Conservation (phyloP, 2,113 vertebrate species). For the Proteles cristata region DNA sequence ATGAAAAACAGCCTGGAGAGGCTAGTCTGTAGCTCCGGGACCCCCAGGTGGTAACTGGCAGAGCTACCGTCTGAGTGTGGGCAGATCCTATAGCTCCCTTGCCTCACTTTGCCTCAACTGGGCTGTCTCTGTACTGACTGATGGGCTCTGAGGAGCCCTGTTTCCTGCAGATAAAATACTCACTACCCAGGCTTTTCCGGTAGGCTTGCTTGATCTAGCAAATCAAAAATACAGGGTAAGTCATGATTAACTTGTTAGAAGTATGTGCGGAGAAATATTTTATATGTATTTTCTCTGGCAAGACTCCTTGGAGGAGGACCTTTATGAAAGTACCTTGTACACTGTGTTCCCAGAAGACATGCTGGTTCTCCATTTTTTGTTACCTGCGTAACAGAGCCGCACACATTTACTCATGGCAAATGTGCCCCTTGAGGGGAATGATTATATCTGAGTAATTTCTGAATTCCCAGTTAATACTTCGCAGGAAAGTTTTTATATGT, state of each 20-base stretch:
- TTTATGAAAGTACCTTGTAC: neutral
- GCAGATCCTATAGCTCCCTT: neutral
- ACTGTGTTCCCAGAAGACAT: neutral
- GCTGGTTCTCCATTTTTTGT: neutral
- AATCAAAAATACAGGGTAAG: neutral
- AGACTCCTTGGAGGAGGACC: neutral
- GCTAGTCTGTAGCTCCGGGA: neutral
- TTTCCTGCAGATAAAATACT: neutral
- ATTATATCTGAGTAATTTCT: neutral
- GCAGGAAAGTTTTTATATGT: neutral
- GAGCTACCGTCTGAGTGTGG: neutral
- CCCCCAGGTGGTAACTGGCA: neutral
- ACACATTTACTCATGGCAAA: neutral
- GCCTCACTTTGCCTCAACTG: neutral
- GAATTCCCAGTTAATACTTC: neutral
- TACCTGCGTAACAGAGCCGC: neutral
- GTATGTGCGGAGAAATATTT: neutral
- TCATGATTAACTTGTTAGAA: neutral
- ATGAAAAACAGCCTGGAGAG: neutral
- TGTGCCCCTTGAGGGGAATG: neutral
- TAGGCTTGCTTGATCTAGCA: neutral
- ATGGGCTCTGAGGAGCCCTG: neutral
- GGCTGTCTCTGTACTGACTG: rapidly evolving
- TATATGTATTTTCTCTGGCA: slow-evolving; percentile 15
- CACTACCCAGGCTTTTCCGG: neutral